Base-by-base conservation (phyloP, 2,797 vertebrate genomes). In the Aratinga solstitialis region DNA sequence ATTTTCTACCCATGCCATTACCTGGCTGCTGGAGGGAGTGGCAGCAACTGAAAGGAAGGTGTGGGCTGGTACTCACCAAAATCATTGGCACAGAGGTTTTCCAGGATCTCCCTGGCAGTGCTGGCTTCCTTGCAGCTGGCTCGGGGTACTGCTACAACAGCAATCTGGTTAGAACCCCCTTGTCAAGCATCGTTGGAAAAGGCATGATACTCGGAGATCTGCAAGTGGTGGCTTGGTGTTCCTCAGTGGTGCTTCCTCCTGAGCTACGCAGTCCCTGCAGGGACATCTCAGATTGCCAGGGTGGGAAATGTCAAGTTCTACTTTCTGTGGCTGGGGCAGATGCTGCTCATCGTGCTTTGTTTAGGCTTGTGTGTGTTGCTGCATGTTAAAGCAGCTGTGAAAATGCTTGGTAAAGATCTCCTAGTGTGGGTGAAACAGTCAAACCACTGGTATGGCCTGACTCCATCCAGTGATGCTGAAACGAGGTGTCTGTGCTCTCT, bases 11-110 rank as follows among this genome's bases (percentile, higher is more conserved):
- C 3, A 0, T 73, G 79, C 20, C 24, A 4, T 50, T 73, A 3
- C 54, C 50, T 78, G 38, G 19, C 61, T 93, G 38, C 69, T 73
- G 59, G 19, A 79, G 45, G 51, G 42, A 56, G 24, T 0, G 2
- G 56, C 15, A 63, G 36, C 10, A 59, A 6, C 13, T 40, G 21
- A 34, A 43, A 54, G 53, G 29, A 74, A 51, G 26, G 50, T 20
- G 56, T 2, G 27, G 30, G 15, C n/a, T 10, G 11, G 29, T 91
- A 95, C 98, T 98, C 88, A 99, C 99, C 98, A 95, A 98, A 98
- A 94, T 99, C 98, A 50, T 98, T 98, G 95, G 96, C 96, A 22
- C 98, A 98, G 96, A 99, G 98, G 7, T 95, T 98, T 68, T 98
- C 98, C 68, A 99, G 97, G 77, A 98, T 97, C 42, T 98, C 98